A percentile compares a stretch with the other conserved stretches of the same genome.
Evolutionary conservation across 2,888 invertebrate species (phyloP).

Genomic region (Acanthopleura granulata): DNA sequence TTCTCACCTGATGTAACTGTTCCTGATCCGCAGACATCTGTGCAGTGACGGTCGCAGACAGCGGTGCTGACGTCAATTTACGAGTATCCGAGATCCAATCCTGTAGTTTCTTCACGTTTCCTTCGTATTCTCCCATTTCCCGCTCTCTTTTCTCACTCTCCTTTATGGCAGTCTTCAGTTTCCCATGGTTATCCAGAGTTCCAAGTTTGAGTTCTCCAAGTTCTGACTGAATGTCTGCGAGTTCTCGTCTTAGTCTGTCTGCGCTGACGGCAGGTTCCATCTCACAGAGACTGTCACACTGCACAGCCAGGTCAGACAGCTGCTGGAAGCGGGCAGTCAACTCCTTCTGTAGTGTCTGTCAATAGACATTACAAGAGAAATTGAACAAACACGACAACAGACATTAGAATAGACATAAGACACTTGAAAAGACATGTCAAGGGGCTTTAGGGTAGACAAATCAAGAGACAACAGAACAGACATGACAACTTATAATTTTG

Average conservation of each 20-base stretch:
- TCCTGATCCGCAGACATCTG: slow-evolving; percentile 38
- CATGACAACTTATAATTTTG: no score
- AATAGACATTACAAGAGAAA: background rate
- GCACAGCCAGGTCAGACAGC: slow-evolving; percentile 61
- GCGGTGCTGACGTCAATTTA: slow-evolving; percentile 42
- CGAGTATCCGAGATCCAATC: slow-evolving; percentile 60
- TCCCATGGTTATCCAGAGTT: slow-evolving; percentile 52
- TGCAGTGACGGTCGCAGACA: slow-evolving; percentile 27
- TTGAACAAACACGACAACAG: background rate
- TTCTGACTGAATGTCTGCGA: slow-evolving; percentile 52
- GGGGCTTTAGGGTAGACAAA: no score
- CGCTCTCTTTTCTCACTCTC: slow-evolving; percentile 54
- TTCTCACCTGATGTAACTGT: slow-evolving; percentile 47
- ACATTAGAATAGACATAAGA: no score
- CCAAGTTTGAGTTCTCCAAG: slow-evolving; percentile 55
- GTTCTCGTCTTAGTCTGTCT: slow-evolving; percentile 49
- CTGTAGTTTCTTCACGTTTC: slow-evolving; percentile 53
- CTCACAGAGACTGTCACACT: slow-evolving; percentile 59
- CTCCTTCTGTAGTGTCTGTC: slow-evolving; percentile 56
- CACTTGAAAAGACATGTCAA: no score
- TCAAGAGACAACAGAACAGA: no score
- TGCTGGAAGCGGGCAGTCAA: slow-evolving; percentile 50
- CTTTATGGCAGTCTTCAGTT: slow-evolving; percentile 45
- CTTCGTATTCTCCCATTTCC: slow-evolving; percentile 58
- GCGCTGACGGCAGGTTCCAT: slow-evolving; percentile 47